phyloP scores from a whole-genome alignment of 2,888 invertebrate genomes.

The Lasioglossum malachurum region DNA sequence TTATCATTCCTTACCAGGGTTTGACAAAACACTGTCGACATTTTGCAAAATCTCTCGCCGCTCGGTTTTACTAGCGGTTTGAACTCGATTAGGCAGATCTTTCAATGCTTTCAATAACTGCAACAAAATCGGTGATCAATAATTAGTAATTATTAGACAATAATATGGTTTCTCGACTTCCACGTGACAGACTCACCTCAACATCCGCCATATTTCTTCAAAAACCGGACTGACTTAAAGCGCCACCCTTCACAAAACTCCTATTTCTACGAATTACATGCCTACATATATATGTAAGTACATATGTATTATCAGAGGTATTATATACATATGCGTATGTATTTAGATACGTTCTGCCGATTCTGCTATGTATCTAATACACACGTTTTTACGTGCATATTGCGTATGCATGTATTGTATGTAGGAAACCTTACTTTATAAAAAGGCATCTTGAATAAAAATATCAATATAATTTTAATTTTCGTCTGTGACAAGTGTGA shows the following conservation, averaged over 20 bases:
- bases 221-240: conserved; percentile 67
- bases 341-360: not conserved
- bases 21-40: conserved; percentile 90
- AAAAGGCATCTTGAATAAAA: not conserved
- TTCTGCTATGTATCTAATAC: too few species aligned
- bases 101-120: conserved; percentile 90
- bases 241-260: conserved; percentile 53
- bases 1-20: conserved; percentile 88
- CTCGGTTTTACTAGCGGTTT: conserved; percentile 90
- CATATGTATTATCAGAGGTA: not conserved
- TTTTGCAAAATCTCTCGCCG: conserved; percentile 89
- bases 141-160: conserved; percentile 53
- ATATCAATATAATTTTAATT: not conserved
- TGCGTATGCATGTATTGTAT: too few species aligned
- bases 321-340: not conserved
- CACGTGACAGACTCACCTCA: conserved; percentile 88
- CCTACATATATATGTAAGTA: not conserved
- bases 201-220: conserved; percentile 88
- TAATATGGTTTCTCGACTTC: conserved; percentile 73
- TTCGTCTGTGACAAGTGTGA: not conserved
- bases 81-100: conserved; percentile 90
- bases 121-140: conserved; percentile 66
- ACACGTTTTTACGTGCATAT: not conserved
- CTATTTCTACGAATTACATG: conserved; percentile 28
- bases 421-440: not conserved